A percentile compares a stretch with the other conserved stretches of the same genome.
Evolutionary conservation across 2,888 invertebrate genomes (phyloP).

Genomic region (Willowsia nigromaculata): DNA sequence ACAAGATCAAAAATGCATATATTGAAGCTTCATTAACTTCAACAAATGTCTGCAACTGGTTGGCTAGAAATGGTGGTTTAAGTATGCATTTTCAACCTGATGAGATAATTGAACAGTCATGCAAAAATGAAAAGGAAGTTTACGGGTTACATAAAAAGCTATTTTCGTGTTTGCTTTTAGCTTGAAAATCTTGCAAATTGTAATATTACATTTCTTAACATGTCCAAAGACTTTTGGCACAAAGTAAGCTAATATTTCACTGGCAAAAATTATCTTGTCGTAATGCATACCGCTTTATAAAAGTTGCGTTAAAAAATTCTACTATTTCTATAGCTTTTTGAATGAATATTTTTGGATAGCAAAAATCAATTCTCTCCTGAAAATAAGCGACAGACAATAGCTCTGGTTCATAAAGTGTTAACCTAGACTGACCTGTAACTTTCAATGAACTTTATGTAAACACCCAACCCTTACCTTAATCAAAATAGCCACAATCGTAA

Average conservation of each 20-base stretch:
- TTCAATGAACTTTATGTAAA: no score
- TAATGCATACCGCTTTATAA: no score
- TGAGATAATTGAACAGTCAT: constrained; percentile 1
- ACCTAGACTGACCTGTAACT: no score
- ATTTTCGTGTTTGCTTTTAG: background rate
- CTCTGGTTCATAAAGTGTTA: no score
- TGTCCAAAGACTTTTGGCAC: background rate
- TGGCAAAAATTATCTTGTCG: background rate
- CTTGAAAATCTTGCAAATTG: background rate
- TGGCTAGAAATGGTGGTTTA: background rate
- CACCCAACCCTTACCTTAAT: no score
- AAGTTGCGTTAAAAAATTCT: no score
- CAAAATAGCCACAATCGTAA: no score
- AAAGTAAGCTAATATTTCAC: no score
- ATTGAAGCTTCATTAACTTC: constrained; percentile 13
- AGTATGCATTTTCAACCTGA: background rate
- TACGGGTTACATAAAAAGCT: background rate
- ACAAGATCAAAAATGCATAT: constrained; percentile 4
- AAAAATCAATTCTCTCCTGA: no score
- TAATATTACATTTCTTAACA: background rate
- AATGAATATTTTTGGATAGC: no score
- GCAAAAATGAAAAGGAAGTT: background rate
- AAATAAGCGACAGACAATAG: no score
- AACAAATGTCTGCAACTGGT: background rate
- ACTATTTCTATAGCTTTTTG: no score